Evolutionary conservation across 2,797 vertebrate genomes (phyloP), one percentile per base, ranked within the genome.

Genomic region (Podarcis siculus): DNA sequence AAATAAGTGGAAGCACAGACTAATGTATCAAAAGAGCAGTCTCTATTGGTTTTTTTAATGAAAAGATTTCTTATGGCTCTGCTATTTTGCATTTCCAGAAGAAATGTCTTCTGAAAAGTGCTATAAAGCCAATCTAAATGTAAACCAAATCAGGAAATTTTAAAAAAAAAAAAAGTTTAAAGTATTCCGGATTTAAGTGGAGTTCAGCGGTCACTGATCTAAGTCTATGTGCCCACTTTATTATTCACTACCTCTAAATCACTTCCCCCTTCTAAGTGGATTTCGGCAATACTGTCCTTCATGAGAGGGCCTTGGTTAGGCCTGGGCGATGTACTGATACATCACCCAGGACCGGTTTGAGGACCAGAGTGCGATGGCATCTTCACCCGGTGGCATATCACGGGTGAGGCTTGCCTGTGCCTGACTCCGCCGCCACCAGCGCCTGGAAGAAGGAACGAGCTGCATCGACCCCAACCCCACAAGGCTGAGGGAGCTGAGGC

Each of bases 1-100:
- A 55, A 27, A 7, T 9, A 72, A n/a, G 45, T 45, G 35, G 72
- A 9, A 45, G 32, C 42, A 58, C 35, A 1, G 30, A 66, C 13
- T 78, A 69, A n/a, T 12, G 8, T 58, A 69, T 39, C 55, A 39
- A 67, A 76, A 72, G 5, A 75, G 39, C 35, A 90, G 19, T 6
- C 4, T 69, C 73, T 82, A n/a, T 79, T 86, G 42, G 27, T 37
- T 9, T 73, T 69, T 55, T 55, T 55, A 82, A 76, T 71, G 7
- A 73, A 8, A 80, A 8, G 3, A 76, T 67, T 55, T 15, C 6
- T 37, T 55, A 45, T 13, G 69, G 15, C 19, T 83, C 27, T 35
- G 27, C 21, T 71, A 2, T 19, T 58, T 58, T 23, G 45, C 49
- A 71, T 78, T 87, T 88, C 75, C 75, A 84, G 75, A 88, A 87